These are phyloP conservation scores for Cheumatopsyche charites DNA, from an alignment of 1,140 invertebrate genomes.

Conservation along the genomic window DNA sequence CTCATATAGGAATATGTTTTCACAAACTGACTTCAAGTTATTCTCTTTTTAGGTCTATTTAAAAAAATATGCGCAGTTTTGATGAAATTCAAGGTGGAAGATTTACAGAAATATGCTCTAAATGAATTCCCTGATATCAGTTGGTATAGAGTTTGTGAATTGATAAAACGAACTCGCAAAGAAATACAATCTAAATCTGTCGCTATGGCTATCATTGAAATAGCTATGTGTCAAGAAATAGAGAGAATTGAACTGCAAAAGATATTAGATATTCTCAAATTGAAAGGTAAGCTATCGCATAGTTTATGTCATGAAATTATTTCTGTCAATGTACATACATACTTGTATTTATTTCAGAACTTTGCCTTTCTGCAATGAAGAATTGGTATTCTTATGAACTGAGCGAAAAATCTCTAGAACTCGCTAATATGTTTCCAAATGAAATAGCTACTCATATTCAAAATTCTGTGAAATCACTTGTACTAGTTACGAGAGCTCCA, in stretches of 20 bases:
- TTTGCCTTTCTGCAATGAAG: slow-evolving; percentile 3
- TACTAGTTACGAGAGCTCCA: background rate
- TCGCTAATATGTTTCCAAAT: background rate
- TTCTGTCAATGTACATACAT: background rate
- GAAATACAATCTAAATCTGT: slow-evolving; percentile 14
- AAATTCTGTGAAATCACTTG: background rate
- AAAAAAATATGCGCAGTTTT: slow-evolving; percentile 28
- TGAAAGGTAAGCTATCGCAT: slow-evolving; percentile 30
- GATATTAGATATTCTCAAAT: slow-evolving; percentile 21
- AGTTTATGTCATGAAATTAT: background rate
- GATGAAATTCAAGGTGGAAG: slow-evolving; percentile 29
- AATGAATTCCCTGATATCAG: slow-evolving; percentile 28
- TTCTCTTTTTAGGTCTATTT: slow-evolving; percentile 4
- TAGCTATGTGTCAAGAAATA: background rate
- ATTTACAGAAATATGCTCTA: slow-evolving; percentile 31
- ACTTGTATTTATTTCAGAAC: slow-evolving; percentile 7
- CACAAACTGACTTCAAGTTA: too few species aligned
- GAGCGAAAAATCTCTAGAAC: background rate
- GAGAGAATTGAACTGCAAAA: background rate
- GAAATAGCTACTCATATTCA: slow-evolving; percentile 14
- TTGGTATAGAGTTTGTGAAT: slow-evolving; percentile 11
- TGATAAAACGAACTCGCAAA: background rate
- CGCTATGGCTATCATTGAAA: background rate
- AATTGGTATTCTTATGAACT: slow-evolving; percentile 30
- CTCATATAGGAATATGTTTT: too few species aligned